Evolutionary conservation across 2,113 vertebrate genomes (phyloP).

Genomic region (Piprites chloris): DNA sequence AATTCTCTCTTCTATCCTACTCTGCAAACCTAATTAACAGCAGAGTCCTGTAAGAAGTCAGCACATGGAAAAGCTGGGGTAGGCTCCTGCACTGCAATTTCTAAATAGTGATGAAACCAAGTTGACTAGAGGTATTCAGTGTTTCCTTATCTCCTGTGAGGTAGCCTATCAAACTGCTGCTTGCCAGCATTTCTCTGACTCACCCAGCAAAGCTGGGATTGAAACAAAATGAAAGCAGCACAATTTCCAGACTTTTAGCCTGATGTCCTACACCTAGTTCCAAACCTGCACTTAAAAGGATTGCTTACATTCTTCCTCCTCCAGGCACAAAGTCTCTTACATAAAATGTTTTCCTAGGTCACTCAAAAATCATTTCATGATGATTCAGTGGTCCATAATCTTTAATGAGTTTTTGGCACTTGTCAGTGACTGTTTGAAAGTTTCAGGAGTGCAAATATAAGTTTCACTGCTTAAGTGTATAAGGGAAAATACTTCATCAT

Average conservation of each 20-base stretch:
- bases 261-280: background rate
- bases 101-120: background rate
- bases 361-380: background rate
- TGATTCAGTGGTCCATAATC: conserved; percentile 7
- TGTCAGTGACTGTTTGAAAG: background rate
- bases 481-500: background rate
- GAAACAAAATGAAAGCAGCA: background rate
- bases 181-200: background rate
- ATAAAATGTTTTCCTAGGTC: conserved; percentile 17
- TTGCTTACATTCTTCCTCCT: background rate
- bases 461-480: background rate
- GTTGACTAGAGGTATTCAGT: background rate
- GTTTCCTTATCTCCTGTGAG: background rate
- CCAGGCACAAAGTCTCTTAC: background rate
- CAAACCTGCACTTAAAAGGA: background rate
- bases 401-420: background rate
- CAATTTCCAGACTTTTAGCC: background rate
- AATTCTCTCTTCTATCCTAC: background rate
- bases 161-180: background rate
- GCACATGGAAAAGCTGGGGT: background rate
- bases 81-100: background rate
- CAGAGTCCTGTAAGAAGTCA: background rate
- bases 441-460: background rate
- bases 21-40: background rate
- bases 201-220: background rate